These are phyloP conservation scores for Chalcosyrphus nemorum DNA, from an alignment of 2,888 invertebrate species.

Conservation along the genomic window DNA sequence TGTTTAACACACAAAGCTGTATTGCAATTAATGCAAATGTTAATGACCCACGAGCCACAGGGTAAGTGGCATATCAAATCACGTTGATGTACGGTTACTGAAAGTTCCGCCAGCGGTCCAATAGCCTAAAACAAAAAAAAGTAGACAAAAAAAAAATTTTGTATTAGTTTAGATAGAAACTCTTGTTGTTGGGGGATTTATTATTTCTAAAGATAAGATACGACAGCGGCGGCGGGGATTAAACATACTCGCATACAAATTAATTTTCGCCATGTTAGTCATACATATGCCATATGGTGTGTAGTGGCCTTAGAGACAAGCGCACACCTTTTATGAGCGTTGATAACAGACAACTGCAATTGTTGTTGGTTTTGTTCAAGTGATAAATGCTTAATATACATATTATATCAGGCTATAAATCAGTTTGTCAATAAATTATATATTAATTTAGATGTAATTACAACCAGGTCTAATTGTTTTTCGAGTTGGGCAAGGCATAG, in stretches of 20 bases:
- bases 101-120: constrained; percentile 79
- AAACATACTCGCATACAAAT: constrained; percentile 8
- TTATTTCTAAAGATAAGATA: constrained; percentile 34
- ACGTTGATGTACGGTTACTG: constrained; percentile 77
- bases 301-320: constrained; percentile 28
- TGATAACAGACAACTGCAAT: constrained; percentile 8
- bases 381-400: not conserved
- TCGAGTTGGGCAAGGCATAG: not conserved
- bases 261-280: constrained; percentile 16
- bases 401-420: not conserved
- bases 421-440: constrained; percentile 14
- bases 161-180: no score
- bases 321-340: constrained; percentile 3
- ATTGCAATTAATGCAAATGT: constrained; percentile 80
- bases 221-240: not conserved
- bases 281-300: constrained; percentile 17
- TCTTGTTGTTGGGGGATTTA: constrained; percentile 1
- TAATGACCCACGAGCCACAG: constrained; percentile 77
- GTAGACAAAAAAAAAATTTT: no score
- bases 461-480: not conserved
- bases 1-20: constrained; percentile 78
- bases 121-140: constrained; percentile 74
- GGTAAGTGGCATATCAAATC: constrained; percentile 78
- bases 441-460: constrained; percentile 11
- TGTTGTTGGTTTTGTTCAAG: constrained; percentile 6